These are phyloP conservation scores for Choristoneura rosaceana DNA, from an alignment of 2,888 invertebrate genomes.

Conservation along the genomic window DNA sequence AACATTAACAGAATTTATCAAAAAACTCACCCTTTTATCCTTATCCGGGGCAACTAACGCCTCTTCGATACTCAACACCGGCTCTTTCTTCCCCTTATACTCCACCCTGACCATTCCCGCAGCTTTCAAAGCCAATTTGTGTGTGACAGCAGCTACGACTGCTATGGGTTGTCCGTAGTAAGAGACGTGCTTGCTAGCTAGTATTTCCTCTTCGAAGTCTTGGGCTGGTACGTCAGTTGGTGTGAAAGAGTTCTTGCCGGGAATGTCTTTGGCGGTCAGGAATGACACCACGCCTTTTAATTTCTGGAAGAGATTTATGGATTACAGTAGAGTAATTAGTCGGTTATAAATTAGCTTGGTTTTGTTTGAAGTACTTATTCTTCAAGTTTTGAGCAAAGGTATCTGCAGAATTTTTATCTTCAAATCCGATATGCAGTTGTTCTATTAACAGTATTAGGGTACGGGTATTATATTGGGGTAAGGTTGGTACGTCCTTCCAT, in stretches of 20 bases:
- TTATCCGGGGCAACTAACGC: constrained; percentile 79
- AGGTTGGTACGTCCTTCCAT: no score
- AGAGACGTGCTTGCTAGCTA: constrained; percentile 81
- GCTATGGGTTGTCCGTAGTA: constrained; percentile 92
- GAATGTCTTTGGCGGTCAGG: constrained; percentile 88
- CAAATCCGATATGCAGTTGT: no score
- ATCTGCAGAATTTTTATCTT: no score
- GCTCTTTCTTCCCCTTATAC: constrained; percentile 79
- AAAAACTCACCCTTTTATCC: constrained; percentile 65
- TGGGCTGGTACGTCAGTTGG: constrained; percentile 67
- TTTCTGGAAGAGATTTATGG: constrained; percentile 74
- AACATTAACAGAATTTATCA: no score
- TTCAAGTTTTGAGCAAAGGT: no score
- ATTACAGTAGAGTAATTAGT: no score
- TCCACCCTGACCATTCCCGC: constrained; percentile 78
- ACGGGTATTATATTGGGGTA: no score
- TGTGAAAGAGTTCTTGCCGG: constrained; percentile 88
- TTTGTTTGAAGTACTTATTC: no score
- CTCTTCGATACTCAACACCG: constrained; percentile 76
- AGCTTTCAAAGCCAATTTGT: constrained; percentile 70
- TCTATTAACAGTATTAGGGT: no score
- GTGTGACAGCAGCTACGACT: constrained; percentile 88
- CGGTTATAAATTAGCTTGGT: not conserved
- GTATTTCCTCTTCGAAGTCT: constrained; percentile 76
- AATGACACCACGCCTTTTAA: constrained; percentile 88